Evolutionary conservation across 2,113 vertebrate genomes (phyloP).

Genomic region (Leptobrachium leishanense): DNA sequence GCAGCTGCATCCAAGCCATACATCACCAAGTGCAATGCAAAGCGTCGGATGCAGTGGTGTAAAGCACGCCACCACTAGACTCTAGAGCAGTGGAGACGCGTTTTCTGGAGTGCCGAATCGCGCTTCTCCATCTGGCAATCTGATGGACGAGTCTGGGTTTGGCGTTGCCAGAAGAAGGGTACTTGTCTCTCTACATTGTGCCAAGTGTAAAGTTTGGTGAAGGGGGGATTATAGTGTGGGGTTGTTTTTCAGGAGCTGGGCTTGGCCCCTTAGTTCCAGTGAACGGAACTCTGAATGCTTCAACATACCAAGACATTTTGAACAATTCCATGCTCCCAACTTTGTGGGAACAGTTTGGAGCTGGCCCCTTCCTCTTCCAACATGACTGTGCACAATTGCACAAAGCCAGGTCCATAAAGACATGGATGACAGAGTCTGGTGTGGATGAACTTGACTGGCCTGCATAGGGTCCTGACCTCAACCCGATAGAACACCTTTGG

Average conservation of each 20-base stretch:
- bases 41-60: not conserved
- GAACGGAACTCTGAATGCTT: not conserved
- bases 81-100: not conserved
- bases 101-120: not conserved
- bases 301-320: not conserved
- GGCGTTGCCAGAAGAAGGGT: not conserved
- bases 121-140: not conserved
- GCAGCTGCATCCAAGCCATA: not conserved
- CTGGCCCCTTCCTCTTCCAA: not conserved
- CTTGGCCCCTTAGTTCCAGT: not conserved
- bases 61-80: not conserved
- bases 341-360: not conserved
- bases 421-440: not conserved
- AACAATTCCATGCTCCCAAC: not conserved
- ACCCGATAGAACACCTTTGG: not conserved
- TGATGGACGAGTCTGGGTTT: no score
- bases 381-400: not conserved
- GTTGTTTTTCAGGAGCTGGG: not conserved
- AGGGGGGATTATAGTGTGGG: not conserved
- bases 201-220: not conserved
- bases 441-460: not conserved
- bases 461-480: not conserved
- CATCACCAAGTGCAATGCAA: not conserved
- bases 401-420: conserved; percentile 1
- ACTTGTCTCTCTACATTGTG: not conserved